A percentile compares a stretch with the other conserved stretches of the same genome.
These are phyloP conservation scores for Spicauda simplicius DNA, from an alignment of 2,888 invertebrate species.

Conservation along the genomic window DNA sequence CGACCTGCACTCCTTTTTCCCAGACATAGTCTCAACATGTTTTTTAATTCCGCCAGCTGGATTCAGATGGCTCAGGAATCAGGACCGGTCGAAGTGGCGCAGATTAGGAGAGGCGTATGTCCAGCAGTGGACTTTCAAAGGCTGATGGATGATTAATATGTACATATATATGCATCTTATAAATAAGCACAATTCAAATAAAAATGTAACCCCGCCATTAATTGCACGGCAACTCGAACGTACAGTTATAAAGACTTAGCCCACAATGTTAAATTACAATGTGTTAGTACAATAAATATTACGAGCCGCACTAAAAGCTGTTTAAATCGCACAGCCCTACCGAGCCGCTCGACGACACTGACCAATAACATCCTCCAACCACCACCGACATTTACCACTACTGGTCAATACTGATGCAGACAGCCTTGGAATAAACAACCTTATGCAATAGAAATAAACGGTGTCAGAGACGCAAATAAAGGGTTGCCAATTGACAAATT, in stretches of 20 bases:
- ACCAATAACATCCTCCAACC: slow-evolving; percentile 73
- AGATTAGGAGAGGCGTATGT: too few relatives aligned
- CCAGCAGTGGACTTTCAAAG: too few relatives aligned
- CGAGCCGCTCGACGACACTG: slow-evolving; percentile 65
- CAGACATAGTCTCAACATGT: too few relatives aligned
- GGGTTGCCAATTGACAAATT: slow-evolving; percentile 43
- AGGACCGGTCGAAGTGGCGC: too few relatives aligned
- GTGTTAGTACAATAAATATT: slow-evolving; percentile 39
- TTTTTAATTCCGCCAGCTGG: too few relatives aligned
- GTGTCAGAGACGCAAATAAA: slow-evolving; percentile 40
- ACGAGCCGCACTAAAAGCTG: slow-evolving; percentile 30
- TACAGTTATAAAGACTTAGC: slow-evolving; percentile 32
- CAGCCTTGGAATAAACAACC: slow-evolving; percentile 29
- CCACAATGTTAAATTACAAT: slow-evolving; percentile 37
- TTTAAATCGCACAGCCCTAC: slow-evolving; percentile 57
- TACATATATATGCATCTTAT: background rate
- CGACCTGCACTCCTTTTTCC: too few relatives aligned
- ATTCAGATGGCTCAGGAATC: too few relatives aligned
- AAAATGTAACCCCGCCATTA: slow-evolving; percentile 21
- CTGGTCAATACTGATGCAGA: slow-evolving; percentile 40
- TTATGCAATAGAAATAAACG: slow-evolving; percentile 39
- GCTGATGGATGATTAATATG: too few relatives aligned
- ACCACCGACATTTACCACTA: slow-evolving; percentile 65
- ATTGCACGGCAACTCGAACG: slow-evolving; percentile 19
- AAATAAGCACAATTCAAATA: background rate